Evolutionary conservation across 2,113 vertebrate genomes (phyloP), one percentile per base, ranked within the genome.

Genomic region (Aptenodytes forsteri): DNA sequence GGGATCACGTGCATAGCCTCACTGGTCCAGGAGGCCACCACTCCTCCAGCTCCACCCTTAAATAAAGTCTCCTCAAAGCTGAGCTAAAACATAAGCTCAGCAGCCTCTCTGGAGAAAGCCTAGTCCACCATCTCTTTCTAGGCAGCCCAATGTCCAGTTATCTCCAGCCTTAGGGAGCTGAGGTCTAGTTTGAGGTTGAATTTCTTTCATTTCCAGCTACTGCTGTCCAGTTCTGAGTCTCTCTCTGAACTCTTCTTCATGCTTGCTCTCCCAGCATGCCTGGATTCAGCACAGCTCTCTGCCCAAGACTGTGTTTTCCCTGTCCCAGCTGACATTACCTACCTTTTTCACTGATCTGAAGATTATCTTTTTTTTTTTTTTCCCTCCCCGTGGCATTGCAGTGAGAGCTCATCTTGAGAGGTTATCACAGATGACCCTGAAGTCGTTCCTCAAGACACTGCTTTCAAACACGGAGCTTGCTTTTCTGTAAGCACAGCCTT

Each of bases 391-490:
- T 26, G 58, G 58, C 83, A 90, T 47, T 75, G n/a, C 6, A 42
- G 13, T 70, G 79, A 91, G 83, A 90, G 71, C 50, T 88, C 82
- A 77, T 90, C 88, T 72, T 88, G 49, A 66, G 64, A 93, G 88
- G 88, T 95, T 95, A 96, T 92, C 78, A 42, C 4, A 73, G 20
- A 79, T 86, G 93, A 92, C 95, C 95, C 85, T 81, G 64, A 78
- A 83, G 71, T 59, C 7, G 0, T 92, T 94, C 92, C 78, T 95
- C 85, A 75, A 58, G 90, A 77, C 79, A 22, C n/a, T 32, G 46
- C 88, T 96, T 93, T 95, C 87, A 91, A 86, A 88, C 87, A 87
- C 4, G 2, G 71, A 61, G 32, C 82, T 92, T 78, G 27, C 67
- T 90, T 75, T 88, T 66, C 83, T 88, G 27, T 90, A 81, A 90